Evolutionary conservation across 1,140 invertebrate genomes (phyloP).

Genomic region (Ptiloglossa arizonensis): DNA sequence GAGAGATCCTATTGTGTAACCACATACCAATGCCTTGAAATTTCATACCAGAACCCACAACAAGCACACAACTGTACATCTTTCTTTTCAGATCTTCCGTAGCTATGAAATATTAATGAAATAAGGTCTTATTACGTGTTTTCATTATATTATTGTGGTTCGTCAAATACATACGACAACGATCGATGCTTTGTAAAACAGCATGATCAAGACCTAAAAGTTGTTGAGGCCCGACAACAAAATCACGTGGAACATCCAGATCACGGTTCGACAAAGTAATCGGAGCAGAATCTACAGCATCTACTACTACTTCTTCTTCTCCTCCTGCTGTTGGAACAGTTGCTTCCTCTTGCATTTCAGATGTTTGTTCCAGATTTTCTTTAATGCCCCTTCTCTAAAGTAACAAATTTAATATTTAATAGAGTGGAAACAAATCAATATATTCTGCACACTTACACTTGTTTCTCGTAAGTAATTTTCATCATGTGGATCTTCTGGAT

Average conservation of each 20-base stretch:
- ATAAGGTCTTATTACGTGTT: background rate
- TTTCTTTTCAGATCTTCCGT: slow-evolving; percentile 95
- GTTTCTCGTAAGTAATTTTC: slow-evolving; percentile 95
- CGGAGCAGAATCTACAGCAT: slow-evolving; percentile 86
- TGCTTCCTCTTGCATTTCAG: slow-evolving; percentile 78
- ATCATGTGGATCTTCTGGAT: slow-evolving; percentile 97
- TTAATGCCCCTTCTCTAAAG: slow-evolving; percentile 84
- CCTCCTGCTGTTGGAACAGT: slow-evolving; percentile 76
- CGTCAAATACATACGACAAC: slow-evolving; percentile 86
- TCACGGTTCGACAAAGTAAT: slow-evolving; percentile 79
- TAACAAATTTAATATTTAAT: slow-evolving; percentile 5
- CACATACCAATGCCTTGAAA: slow-evolving; percentile 93
- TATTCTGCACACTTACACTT: slow-evolving; percentile 84
- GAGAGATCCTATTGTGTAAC: slow-evolving; percentile 92
- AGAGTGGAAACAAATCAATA: slow-evolving; percentile 7
- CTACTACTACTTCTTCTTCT: slow-evolving; percentile 91
- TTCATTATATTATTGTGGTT: background rate
- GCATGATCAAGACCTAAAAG: slow-evolving; percentile 94
- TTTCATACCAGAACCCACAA: slow-evolving; percentile 95
- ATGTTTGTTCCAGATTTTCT: slow-evolving; percentile 83
- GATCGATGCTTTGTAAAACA: slow-evolving; percentile 94
- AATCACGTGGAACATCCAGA: slow-evolving; percentile 82
- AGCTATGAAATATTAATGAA: slow-evolving; percentile 73
- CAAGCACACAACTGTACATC: slow-evolving; percentile 96
- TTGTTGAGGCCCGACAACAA: slow-evolving; percentile 88